Evolutionary conservation across 2,113 vertebrate genomes (phyloP), one percentile per base, ranked within the genome.

Genomic region (Choloepus hoffmanni): DNA sequence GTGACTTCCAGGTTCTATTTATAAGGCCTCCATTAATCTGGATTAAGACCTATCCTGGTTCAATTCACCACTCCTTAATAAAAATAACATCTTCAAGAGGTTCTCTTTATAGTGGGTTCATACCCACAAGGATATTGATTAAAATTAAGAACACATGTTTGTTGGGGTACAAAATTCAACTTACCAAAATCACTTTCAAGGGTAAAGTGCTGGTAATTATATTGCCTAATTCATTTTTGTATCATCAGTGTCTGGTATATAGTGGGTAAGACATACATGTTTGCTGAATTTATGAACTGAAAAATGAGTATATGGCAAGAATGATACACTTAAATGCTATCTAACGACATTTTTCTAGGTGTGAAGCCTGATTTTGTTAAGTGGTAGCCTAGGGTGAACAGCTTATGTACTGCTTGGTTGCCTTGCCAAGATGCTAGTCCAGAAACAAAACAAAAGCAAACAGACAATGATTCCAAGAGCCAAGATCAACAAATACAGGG

Each of bases 401-500:
- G 21, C 2, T 90, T 94, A 53, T 13, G 18, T 23, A 26, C 9
- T 73, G 18, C 50, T 92, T 81, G 43, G n/a, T 53, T 91, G 85
- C 68, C 63, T 18, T 88, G 85, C 45, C 23, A 82, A 81, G 40
- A 45, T 81, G 28, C 55, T 78, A 67, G 21, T 85, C 78, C 50
- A 90, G 50, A 88, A 95, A 84, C 43, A 94, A 94, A 93, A 48
- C 50, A 86, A 78, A 33, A 55, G 40, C 73, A 92, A 84, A 63
- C 85, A 53, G 15, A 79, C 73, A 70, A 19, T 88, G 28, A 11
- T 92, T 50, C 76, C 8, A 9, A 92, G 77, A 85, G 93, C 95
- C 91, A 96, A 94, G 55, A 74, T 92, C 62, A 85, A 95, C 86
- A 97, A 72, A 89, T 95, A 90, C 53, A 85, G 67, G 92, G 28